Evolutionary conservation across 2,797 vertebrate genomes (phyloP), one percentile per base, ranked within the genome.

Genomic region (Merluccius polli): DNA sequence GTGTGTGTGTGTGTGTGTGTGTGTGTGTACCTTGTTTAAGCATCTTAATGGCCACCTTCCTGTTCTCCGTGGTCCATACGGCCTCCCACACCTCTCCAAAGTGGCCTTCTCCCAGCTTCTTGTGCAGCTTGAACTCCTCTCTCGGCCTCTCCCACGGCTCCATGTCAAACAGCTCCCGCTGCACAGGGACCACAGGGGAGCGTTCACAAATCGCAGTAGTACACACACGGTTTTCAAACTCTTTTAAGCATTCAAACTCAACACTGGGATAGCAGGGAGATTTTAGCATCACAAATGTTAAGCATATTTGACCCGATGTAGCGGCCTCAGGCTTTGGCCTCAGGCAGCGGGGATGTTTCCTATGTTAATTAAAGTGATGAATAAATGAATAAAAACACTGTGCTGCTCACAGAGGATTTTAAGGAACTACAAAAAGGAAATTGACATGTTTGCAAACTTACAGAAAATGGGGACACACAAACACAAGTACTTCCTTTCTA

Each of bases 41-140:
- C 84, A 94, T 96, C 92, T 98, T 98, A 84, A 98, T 94, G 30
- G 96, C 96, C 81, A 98, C 96, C 0, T 91, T 96, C 77, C 89
- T 85, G 0, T 94, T 93, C 87, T 95, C 91, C 2, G 91, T 90
- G 76, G 88, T 95, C 97, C 97, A 98, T 75, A 93, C 44, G 16
- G 96, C 97, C 93, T 98, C 96, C 96, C 95, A 97, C 79, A 98
- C 97, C 83, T 97, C 95, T 79, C 96, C 97, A 0, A 97, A 98
- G 88, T 95, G 95, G 1, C 97, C 97, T 86, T 96, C 95, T 0
- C 97, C 97, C 83, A 98, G 94, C 72, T 96, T 97, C 87, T 84
- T 94, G 68, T 87, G 69, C 36, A 98, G 91, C 36, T 87, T 88
- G 87, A 98, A 98, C 85, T 98, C 97, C 27, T 96, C 95, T n/a